Conservation (phyloP, 2,113 vertebrate genomes). For the Rafetus swinhoei region DNA sequence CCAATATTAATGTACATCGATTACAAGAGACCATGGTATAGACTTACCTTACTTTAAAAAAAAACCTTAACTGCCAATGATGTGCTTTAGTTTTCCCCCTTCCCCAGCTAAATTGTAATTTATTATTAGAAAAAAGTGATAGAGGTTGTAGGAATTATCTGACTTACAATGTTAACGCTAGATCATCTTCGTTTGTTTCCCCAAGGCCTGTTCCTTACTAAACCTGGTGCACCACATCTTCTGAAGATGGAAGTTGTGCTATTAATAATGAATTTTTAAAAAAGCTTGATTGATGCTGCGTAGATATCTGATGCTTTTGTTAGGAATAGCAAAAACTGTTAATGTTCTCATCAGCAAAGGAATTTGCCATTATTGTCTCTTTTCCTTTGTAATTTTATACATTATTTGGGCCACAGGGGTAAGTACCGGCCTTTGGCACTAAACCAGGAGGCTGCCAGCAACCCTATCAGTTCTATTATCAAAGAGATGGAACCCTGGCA, state of each 20-base stretch:
- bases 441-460: neutral
- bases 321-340: neutral
- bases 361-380: neutral
- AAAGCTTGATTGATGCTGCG: neutral
- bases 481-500: neutral
- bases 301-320: slow-evolving; percentile 51
- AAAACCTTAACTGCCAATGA: neutral
- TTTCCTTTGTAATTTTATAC: neutral
- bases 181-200: too few species aligned
- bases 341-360: slow-evolving; percentile 33
- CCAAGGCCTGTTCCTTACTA: neutral
- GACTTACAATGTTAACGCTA: slow-evolving; percentile 7
- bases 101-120: neutral
- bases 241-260: slow-evolving; percentile 18
- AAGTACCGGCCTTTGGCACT: neutral
- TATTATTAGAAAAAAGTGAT: neutral
- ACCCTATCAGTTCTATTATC: neutral
- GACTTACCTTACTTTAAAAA: neutral
- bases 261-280: slow-evolving; percentile 69
- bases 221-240: slow-evolving; percentile 12
- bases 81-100: neutral
- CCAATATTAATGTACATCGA: neutral
- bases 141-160: slow-evolving; percentile 15
- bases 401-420: neutral
- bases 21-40: neutral